These are phyloP conservation scores for Drosophila funebris DNA, from an alignment of 1,140 invertebrate genomes.

Conservation along the genomic window DNA sequence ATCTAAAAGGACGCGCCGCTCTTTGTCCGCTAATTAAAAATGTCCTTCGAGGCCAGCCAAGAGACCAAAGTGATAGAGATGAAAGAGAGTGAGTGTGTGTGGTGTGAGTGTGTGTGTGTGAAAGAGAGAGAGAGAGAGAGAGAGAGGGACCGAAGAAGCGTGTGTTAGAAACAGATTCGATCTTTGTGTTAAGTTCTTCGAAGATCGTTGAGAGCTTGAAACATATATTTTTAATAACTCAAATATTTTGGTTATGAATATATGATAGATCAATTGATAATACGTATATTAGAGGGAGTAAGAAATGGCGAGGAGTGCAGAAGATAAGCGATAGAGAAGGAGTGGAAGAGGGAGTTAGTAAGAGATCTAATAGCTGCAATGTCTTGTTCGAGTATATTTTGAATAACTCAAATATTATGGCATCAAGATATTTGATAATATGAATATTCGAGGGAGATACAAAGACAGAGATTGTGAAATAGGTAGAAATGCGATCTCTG, in stretches of 20 bases:
- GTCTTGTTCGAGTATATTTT: too few species aligned
- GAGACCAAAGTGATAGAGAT: conserved; percentile 13
- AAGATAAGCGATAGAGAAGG: neutral
- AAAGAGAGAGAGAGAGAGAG: neutral
- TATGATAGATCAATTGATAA: neutral
- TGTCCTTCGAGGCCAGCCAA: conserved; percentile 56
- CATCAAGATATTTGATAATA: too few species aligned
- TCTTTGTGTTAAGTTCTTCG: neutral
- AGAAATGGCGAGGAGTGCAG: neutral
- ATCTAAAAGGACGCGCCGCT: conserved; percentile 55
- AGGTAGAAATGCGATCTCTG: too few species aligned
- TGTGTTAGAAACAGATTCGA: neutral
- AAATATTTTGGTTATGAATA: neutral
- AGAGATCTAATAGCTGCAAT: too few species aligned
- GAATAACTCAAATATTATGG: too few species aligned
- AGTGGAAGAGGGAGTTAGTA: neutral
- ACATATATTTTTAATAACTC: neutral
- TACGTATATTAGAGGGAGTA: too few species aligned
- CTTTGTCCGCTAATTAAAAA: conserved; percentile 70
- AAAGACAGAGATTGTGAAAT: too few species aligned
- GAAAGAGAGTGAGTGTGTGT: conserved; percentile 22
- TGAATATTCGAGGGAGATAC: too few species aligned
- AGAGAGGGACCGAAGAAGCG: neutral
- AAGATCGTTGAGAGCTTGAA: neutral
- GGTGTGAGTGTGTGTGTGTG: too few species aligned